Percentiles rank a stretch among this genome's conserved stretches.
These are phyloP conservation scores for Pseudochromis fuscus DNA, from an alignment of 2,797 vertebrate species.

Conservation along the genomic window DNA sequence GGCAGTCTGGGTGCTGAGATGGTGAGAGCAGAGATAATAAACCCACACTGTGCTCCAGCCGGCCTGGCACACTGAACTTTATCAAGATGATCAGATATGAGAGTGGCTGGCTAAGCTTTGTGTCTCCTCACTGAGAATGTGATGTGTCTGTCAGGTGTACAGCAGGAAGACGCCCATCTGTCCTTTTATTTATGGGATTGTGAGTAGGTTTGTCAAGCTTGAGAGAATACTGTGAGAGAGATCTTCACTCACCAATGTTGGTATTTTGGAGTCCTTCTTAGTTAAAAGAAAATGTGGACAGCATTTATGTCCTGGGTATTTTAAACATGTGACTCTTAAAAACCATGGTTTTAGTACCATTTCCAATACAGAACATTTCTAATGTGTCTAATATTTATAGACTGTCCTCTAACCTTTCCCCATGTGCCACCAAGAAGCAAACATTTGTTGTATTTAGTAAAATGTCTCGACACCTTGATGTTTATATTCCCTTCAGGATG, in stretches of 20 bases:
- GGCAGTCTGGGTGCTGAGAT: constrained; percentile 49
- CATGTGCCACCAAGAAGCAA: background rate
- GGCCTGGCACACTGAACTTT: constrained; percentile 40
- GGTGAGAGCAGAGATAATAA: constrained; percentile 64
- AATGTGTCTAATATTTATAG: too few relatives aligned
- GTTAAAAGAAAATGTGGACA: too few relatives aligned
- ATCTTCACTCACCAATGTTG: background rate
- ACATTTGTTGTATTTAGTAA: background rate
- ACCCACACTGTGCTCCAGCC: constrained; percentile 40
- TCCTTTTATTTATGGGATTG: constrained; percentile 24
- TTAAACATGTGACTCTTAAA: too few relatives aligned
- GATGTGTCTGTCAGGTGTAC: constrained; percentile 21
- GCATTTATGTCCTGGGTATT: too few relatives aligned
- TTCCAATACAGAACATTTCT: too few relatives aligned
- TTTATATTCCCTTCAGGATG: background rate
- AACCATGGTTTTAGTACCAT: too few relatives aligned
- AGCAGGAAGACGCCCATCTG: constrained; percentile 6
- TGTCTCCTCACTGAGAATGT: constrained; percentile 43
- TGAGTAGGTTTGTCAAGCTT: constrained; percentile 13
- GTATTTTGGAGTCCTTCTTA: background rate
- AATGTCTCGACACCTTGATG: background rate
- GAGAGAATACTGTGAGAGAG: constrained; percentile 21
- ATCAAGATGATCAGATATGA: constrained; percentile 76
- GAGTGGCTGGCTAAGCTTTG: constrained; percentile 49
- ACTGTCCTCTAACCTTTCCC: too few relatives aligned